Evolutionary conservation across 2,113 vertebrate species (phyloP).

Genomic region (Aegithalos caudatus): DNA sequence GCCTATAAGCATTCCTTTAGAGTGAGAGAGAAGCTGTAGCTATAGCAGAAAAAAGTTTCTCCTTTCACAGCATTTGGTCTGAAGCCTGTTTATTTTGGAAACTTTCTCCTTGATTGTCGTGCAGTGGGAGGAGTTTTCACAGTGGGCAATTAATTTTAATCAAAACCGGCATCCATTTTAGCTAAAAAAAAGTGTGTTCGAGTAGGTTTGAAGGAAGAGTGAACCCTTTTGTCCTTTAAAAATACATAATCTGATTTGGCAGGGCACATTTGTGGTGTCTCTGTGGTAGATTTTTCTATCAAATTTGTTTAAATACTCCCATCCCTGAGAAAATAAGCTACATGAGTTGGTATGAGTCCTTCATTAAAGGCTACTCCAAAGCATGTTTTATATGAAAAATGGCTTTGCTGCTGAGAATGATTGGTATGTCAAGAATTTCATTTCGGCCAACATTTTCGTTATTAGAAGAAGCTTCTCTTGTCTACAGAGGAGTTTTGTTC

Average conservation of each 20-base stretch:
- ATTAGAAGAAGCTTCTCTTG: slow-evolving; percentile 70
- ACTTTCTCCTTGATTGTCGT: not conserved
- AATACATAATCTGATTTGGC: not conserved
- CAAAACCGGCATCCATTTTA: not conserved
- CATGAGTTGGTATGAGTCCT: slow-evolving; percentile 64
- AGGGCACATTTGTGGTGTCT: not conserved
- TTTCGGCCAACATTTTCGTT: slow-evolving; percentile 73
- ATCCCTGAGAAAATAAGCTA: slow-evolving; percentile 55
- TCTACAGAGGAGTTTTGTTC: slow-evolving; percentile 71
- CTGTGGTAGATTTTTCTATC: not conserved
- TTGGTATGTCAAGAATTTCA: slow-evolving; percentile 79
- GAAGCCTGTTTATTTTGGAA: not conserved
- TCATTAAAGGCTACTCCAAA: slow-evolving; percentile 66
- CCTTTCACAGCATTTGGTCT: not conserved
- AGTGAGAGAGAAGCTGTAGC: not conserved
- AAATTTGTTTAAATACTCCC: slow-evolving; percentile 15
- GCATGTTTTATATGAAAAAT: slow-evolving; percentile 63
- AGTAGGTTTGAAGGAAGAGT: not conserved
- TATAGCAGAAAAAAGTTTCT: not conserved
- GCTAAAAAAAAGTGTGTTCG: not conserved
- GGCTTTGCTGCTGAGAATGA: slow-evolving; percentile 68
- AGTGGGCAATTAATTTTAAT: not conserved
- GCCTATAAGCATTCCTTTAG: not conserved
- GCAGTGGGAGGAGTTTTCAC: not conserved
- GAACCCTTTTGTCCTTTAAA: not conserved